These are phyloP conservation scores for Schizopygopsis pylzovi DNA, from an alignment of 2,797 vertebrate species.

Conservation along the genomic window DNA sequence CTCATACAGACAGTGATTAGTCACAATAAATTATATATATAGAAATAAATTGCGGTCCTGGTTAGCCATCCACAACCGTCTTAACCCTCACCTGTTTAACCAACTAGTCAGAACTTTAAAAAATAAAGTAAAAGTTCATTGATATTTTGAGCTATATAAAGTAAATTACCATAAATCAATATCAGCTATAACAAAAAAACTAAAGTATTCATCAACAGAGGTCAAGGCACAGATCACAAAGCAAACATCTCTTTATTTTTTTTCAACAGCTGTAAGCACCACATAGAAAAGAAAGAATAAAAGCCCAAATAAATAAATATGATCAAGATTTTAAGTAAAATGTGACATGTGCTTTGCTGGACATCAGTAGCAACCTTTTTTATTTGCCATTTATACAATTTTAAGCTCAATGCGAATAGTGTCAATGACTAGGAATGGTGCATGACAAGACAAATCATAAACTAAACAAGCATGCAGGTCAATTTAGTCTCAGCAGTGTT, in stretches of 20 bases:
- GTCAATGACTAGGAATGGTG: conserved; percentile 33
- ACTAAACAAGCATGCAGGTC: conserved; percentile 45
- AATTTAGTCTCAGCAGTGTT: conserved; percentile 24
- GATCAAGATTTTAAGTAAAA: conserved; percentile 42
- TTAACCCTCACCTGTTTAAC: no score
- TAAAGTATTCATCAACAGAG: neutral
- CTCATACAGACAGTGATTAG: no score
- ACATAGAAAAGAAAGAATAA: conserved; percentile 52
- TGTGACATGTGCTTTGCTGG: conserved; percentile 46
- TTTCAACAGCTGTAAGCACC: conserved; percentile 53
- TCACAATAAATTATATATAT: no score
- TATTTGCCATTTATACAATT: conserved; percentile 17
- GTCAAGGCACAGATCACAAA: conserved; percentile 43
- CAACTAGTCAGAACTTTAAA: no score
- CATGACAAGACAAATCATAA: conserved; percentile 46
- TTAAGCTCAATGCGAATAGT: conserved; percentile 23
- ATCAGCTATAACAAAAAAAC: neutral
- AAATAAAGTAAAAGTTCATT: neutral
- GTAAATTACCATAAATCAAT: neutral
- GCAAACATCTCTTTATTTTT: conserved; percentile 53
- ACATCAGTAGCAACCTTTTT: conserved; percentile 52
- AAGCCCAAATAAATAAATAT: conserved; percentile 59
- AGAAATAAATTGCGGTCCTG: no score
- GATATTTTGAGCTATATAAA: neutral
- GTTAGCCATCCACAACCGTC: no score